Evolutionary conservation across 1,140 invertebrate genomes (phyloP).

Genomic region (Atta colombica): DNA sequence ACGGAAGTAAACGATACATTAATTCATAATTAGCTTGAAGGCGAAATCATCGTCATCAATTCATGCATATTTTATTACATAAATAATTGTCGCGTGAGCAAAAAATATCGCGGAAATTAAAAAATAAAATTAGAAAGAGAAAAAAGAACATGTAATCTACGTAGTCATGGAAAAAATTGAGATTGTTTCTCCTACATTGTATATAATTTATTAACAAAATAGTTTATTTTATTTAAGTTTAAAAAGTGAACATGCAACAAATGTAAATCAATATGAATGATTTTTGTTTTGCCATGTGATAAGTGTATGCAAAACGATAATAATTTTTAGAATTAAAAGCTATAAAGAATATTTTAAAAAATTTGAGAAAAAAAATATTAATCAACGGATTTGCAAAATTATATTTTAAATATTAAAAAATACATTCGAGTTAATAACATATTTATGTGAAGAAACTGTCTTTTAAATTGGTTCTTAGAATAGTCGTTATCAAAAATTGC

Average conservation of each 20-base stretch:
- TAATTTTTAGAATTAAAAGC: neutral
- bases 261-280: neutral
- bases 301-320: neutral
- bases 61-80: neutral
- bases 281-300: neutral
- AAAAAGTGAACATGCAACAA: slow-evolving; percentile 4
- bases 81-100: neutral
- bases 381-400: neutral
- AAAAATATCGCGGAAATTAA: neutral
- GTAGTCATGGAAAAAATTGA: neutral
- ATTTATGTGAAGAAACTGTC: neutral
- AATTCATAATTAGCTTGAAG: neutral
- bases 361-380: neutral
- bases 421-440: neutral
- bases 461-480: neutral
- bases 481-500: neutral
- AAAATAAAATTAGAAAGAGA: neutral
- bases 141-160: neutral
- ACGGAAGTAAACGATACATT: neutral
- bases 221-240: neutral
- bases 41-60: neutral
- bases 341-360: neutral
- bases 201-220: neutral
- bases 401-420: neutral
- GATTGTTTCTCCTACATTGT: neutral